A percentile compares a stretch with the other conserved stretches of the same genome.
These are phyloP conservation scores for Heteromyza rotundicornis DNA, from an alignment of 2,888 invertebrate genomes.

Conservation along the genomic window DNA sequence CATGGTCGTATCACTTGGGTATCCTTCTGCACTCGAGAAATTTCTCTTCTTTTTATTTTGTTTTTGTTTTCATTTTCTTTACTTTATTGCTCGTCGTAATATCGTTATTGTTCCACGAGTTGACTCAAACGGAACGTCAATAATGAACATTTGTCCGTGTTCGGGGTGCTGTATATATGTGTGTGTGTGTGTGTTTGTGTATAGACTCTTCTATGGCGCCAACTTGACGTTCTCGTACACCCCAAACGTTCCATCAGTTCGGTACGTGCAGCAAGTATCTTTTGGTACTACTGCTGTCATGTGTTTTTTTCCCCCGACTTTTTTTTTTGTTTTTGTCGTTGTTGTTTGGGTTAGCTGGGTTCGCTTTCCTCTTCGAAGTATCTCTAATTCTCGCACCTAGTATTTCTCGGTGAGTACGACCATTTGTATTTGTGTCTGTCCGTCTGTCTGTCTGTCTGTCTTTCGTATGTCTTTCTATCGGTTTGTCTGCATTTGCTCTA, in stretches of 20 bases:
- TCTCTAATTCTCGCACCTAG: constrained; percentile 3
- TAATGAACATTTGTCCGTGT: background rate
- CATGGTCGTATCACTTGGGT: too few relatives aligned
- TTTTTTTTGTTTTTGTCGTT: too few relatives aligned
- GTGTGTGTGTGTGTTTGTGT: constrained; percentile 3
- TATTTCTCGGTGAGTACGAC: background rate
- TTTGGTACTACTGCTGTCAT: background rate
- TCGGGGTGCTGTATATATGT: too few relatives aligned
- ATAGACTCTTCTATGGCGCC: constrained; percentile 38
- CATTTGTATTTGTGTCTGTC: background rate
- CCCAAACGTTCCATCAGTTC: constrained; percentile 2
- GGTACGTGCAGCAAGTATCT: constrained; percentile 4
- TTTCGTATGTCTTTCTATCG: background rate
- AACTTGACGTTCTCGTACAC: constrained; percentile 28
- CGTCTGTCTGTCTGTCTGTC: background rate
- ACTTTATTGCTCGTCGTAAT: constrained; percentile 10
- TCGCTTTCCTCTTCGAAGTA: background rate
- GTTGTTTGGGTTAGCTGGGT: too few relatives aligned
- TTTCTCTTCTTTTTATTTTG: background rate
- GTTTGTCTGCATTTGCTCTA: background rate
- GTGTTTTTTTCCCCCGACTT: too few relatives aligned
- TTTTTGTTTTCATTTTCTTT: constrained; percentile 7
- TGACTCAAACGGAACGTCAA: background rate
- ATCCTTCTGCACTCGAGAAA: background rate
- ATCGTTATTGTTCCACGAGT: constrained; percentile 1